Conservation (phyloP, 2,797 vertebrate genomes). For the Spatula versicolor region DNA sequence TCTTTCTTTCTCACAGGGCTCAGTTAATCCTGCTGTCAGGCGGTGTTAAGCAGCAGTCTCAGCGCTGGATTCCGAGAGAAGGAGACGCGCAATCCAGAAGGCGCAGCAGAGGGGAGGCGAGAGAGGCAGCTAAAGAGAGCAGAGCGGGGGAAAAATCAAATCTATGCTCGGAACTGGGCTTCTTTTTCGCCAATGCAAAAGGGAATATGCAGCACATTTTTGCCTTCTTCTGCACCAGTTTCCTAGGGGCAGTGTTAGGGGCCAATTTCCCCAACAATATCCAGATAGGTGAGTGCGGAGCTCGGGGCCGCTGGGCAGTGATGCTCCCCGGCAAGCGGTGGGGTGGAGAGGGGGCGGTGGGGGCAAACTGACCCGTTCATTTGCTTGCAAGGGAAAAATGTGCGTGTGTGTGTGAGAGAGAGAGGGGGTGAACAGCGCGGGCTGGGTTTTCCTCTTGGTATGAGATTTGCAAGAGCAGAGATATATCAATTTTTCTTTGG, state of each 20-base stretch:
- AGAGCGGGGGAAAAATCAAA: constrained; percentile 76
- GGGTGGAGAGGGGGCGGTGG: background rate
- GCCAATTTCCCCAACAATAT: constrained; percentile 99
- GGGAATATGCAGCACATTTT: constrained; percentile 99
- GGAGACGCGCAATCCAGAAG: constrained; percentile 64
- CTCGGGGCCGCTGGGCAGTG: background rate
- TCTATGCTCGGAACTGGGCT: constrained; percentile 93
- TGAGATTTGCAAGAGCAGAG: background rate
- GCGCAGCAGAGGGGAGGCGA: constrained; percentile 66
- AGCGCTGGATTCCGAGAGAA: constrained; percentile 75
- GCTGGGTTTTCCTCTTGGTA: background rate
- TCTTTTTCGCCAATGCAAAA: constrained; percentile 97
- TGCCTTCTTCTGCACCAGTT: constrained; percentile 97
- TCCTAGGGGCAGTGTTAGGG: constrained; percentile 97
- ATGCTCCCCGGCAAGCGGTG: background rate
- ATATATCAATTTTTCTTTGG: background rate
- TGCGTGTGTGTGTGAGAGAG: background rate
- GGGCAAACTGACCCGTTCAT: background rate
- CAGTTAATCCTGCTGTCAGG: constrained; percentile 84
- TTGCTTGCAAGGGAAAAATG: background rate
- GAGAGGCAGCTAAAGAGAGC: constrained; percentile 70
- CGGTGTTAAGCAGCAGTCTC: constrained; percentile 83
- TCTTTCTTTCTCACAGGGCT: constrained; percentile 75
- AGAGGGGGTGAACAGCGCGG: background rate
- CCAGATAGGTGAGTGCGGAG: constrained; percentile 93